Conservation (phyloP, 2,113 vertebrate species). For the Ascaphus truei region DNA sequence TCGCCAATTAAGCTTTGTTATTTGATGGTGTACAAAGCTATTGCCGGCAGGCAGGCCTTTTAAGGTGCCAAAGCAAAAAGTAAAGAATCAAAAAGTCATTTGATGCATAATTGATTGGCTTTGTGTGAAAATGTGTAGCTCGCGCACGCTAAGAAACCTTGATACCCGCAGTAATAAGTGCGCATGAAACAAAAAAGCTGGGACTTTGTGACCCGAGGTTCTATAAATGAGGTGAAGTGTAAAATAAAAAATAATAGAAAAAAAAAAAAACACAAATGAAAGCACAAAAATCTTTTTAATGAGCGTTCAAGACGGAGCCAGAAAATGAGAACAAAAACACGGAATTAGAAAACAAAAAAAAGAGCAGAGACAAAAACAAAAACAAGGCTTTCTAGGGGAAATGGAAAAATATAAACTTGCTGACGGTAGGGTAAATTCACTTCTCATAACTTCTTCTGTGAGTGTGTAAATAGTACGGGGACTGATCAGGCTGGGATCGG, state of each 20-base stretch:
- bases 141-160: slow-evolving; percentile 46
- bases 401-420: background rate
- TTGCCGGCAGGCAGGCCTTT: slow-evolving; percentile 51
- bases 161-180: slow-evolving; percentile 53
- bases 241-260: slow-evolving; percentile 21
- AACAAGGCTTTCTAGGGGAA: background rate
- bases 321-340: slow-evolving; percentile 40
- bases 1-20: slow-evolving; percentile 56
- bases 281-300: slow-evolving; percentile 51
- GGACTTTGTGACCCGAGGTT: slow-evolving; percentile 53
- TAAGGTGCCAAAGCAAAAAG: slow-evolving; percentile 40
- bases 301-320: slow-evolving; percentile 41
- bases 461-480: background rate
- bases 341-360: slow-evolving; percentile 49
- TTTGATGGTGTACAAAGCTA: slow-evolving; percentile 46
- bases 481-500: too few relatives aligned
- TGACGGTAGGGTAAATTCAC: background rate
- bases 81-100: slow-evolving; percentile 64
- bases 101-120: slow-evolving; percentile 71
- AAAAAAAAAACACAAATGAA: background rate
- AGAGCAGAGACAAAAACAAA: slow-evolving; percentile 35
- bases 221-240: slow-evolving; percentile 6
- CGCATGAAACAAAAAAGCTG: slow-evolving; percentile 39
- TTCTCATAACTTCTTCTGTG: background rate
- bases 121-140: slow-evolving; percentile 39